These are phyloP conservation scores for Heliornis fulica DNA, from an alignment of 2,113 vertebrate genomes.

Conservation along the genomic window DNA sequence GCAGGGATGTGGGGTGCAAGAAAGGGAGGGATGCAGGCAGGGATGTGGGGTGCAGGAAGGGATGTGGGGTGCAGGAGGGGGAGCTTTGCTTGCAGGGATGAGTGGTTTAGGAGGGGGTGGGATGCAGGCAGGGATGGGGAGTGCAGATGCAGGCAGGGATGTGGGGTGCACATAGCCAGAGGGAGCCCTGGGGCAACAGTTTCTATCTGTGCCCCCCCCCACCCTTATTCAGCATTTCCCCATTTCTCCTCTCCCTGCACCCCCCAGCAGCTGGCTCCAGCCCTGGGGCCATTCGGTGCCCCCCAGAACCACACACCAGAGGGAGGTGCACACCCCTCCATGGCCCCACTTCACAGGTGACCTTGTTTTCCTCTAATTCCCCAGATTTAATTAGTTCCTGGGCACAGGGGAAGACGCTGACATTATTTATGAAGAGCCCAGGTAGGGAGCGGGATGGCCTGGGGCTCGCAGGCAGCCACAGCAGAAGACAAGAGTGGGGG, in stretches of 20 bases:
- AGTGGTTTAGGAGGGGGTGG: no score
- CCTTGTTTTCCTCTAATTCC: not conserved
- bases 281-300: accelerated
- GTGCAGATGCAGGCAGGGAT: not conserved
- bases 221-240: not conserved
- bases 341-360: accelerated
- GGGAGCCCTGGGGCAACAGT: not conserved
- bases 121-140: not conserved
- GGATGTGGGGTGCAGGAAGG: no score
- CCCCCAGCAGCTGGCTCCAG: not conserved
- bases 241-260: not conserved
- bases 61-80: not conserved
- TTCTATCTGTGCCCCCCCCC: not conserved
- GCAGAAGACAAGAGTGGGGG: not conserved
- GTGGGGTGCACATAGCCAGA: not conserved
- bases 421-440: not conserved
- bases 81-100: no score
- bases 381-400: not conserved
- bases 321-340: accelerated
- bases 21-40: no score
- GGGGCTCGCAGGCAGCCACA: not conserved
- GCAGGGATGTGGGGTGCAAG: not conserved
- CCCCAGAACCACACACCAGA: accelerated
- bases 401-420: accelerated
- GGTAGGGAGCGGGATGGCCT: not conserved